Base-by-base conservation (phyloP, 1,140 invertebrate species). In the Phymorhynchus buccinoides region DNA sequence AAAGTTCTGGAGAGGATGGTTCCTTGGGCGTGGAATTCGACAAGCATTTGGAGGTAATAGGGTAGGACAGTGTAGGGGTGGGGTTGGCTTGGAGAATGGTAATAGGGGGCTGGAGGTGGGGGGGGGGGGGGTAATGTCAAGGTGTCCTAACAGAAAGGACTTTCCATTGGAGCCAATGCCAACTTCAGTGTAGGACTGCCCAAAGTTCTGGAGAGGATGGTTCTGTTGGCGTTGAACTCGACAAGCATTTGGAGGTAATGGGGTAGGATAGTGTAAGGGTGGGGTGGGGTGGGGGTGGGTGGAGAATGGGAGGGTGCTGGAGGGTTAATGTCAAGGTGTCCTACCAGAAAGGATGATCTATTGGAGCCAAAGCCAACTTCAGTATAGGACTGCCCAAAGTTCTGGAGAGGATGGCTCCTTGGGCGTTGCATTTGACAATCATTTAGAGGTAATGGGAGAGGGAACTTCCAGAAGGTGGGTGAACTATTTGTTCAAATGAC, bases 331-430 rank as follows among this genome's bases (percentile, higher is more conserved):
- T n/a, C n/a, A n/a, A n/a, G n/a, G n/a, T n/a, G n/a, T n/a, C n/a
- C n/a, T n/a, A n/a, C n/a, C 85, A 86, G 77, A 77, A 68, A 41
- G 85, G 85, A 12, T 86, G 42, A 37, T 83, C 85, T 39, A 42
- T 83, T 39, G 81, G 80, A 9, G 52, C 71, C 42, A 86, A 86
- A 39, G 85, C 85, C 27, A 75, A 83, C 80, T 81, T 85, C 56
- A 81, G 39, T 16, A 62, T 85, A 32, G 71, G 78, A 27, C 30
- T 81, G 0, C 84, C 84, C 41, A 68, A 68, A 35, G 77, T 79
- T 42, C 30, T 79, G 18, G 77, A 44, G n/a, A n/a, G 0, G 77
- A 79, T 30, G 77, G 77, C 27, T 79, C 77, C 30, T 16, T 79
- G 3, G 68, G 82, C 27, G 16, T 75, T 9, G 82, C 44, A n/a